Evolutionary conservation across 2,888 invertebrate species (phyloP).

Genomic region (Ditula angustiorana): DNA sequence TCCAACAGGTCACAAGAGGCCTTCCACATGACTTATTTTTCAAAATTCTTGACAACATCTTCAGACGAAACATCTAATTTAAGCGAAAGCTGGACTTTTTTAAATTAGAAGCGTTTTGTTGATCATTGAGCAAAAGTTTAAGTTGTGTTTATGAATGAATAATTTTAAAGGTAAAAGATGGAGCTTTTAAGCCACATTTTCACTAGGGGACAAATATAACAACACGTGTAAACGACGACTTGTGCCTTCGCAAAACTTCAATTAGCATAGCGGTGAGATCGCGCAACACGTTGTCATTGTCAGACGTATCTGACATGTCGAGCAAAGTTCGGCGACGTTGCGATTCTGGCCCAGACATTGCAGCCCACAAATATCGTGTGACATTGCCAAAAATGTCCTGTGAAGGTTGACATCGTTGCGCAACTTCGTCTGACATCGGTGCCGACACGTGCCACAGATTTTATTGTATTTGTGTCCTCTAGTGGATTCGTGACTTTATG

Average conservation of each 20-base stretch:
- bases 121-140: slow-evolving; percentile 26
- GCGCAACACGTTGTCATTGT: too few relatives aligned
- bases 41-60: slow-evolving; percentile 92
- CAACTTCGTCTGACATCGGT: background rate
- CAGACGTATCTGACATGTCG: background rate
- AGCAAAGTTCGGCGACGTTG: background rate
- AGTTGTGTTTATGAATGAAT: slow-evolving; percentile 8
- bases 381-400: background rate
- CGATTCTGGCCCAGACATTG: background rate
- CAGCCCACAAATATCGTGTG: background rate
- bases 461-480: too few relatives aligned
- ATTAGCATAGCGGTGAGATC: too few relatives aligned
- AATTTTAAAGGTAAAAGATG: background rate
- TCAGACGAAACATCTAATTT: slow-evolving; percentile 88
- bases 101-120: slow-evolving; percentile 15
- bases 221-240: too few relatives aligned
- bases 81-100: slow-evolving; percentile 32
- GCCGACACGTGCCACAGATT: too few relatives aligned
- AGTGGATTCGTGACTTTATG: slow-evolving; percentile 26
- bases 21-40: slow-evolving; percentile 93
- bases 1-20: slow-evolving; percentile 93
- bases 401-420: background rate
- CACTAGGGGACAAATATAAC: too few relatives aligned
- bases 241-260: too few relatives aligned
- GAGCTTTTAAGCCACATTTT: too few relatives aligned